Conservation (phyloP, 2,797 vertebrate species). For the Percopsis omiscomaycus region DNA sequence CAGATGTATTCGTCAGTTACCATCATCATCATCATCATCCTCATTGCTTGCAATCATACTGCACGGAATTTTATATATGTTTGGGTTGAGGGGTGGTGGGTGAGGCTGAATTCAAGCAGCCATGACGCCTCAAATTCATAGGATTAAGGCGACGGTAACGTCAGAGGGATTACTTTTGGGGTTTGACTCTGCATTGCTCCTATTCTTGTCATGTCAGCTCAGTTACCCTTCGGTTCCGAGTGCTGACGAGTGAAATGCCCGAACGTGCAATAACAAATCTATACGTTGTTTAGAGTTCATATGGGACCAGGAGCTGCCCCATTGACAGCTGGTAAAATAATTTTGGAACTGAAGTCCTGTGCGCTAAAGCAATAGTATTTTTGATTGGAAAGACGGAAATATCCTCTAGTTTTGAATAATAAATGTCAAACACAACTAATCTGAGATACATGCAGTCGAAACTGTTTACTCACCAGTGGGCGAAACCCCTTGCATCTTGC, state of each 20-base stretch:
- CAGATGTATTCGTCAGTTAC: background rate
- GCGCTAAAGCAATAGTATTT: constrained; percentile 37
- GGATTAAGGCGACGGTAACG: constrained; percentile 35
- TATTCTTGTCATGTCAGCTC: constrained; percentile 50
- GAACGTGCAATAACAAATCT: constrained; percentile 22
- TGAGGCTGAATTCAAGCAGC: background rate
- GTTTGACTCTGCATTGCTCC: constrained; percentile 49
- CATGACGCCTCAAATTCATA: constrained; percentile 10
- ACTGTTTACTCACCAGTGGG: constrained; percentile 66
- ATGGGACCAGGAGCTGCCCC: constrained; percentile 63
- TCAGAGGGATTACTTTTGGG: constrained; percentile 38
- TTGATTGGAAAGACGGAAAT: constrained; percentile 1
- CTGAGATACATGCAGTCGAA: background rate
- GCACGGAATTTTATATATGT: no score
- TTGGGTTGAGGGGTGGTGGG: background rate
- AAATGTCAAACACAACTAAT: background rate
- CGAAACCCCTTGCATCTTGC: constrained; percentile 76
- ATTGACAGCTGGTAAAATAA: constrained; percentile 70
- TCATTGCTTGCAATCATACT: background rate
- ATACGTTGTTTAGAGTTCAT: constrained; percentile 21
- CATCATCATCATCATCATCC: background rate
- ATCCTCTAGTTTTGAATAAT: background rate
- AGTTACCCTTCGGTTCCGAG: background rate
- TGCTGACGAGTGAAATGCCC: constrained; percentile 7
- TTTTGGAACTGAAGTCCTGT: constrained; percentile 57